A percentile compares a stretch with the other conserved stretches of the same genome.
These are phyloP conservation scores for Uropsilus gracilis DNA, from an alignment of 2,113 vertebrate genomes.

Conservation along the genomic window DNA sequence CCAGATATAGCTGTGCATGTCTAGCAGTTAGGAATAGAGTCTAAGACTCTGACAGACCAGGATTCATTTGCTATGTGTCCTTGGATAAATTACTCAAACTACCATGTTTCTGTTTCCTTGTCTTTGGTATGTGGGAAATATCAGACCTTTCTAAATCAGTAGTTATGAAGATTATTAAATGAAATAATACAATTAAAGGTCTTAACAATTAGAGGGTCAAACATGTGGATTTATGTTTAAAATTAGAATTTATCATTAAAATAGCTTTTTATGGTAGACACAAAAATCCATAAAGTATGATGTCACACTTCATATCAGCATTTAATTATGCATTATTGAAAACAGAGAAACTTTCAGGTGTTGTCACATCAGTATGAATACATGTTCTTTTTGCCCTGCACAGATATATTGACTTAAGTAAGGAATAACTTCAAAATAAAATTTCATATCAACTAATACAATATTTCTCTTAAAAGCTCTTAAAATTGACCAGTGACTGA, in stretches of 20 bases:
- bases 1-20: background rate
- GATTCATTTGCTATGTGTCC: background rate
- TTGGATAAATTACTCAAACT: background rate
- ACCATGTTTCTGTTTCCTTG: background rate
- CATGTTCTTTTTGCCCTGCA: background rate
- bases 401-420: background rate
- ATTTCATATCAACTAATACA: background rate
- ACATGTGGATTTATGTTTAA: background rate
- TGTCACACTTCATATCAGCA: background rate
- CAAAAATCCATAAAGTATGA: background rate
- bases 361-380: background rate
- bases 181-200: background rate
- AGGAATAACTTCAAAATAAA: constrained; percentile 15
- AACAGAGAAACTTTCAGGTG: background rate
- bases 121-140: background rate
- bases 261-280: background rate
- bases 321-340: background rate
- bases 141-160: background rate
- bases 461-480: background rate
- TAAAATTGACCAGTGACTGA: background rate
- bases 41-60: background rate
- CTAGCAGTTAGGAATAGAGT: background rate
- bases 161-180: background rate
- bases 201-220: background rate
- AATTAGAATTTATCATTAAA: background rate